A percentile compares a stretch with the other conserved stretches of the same genome.
These are phyloP conservation scores for Lamprologus tigripictilis DNA, from an alignment of 2,113 vertebrate species.

Conservation along the genomic window DNA sequence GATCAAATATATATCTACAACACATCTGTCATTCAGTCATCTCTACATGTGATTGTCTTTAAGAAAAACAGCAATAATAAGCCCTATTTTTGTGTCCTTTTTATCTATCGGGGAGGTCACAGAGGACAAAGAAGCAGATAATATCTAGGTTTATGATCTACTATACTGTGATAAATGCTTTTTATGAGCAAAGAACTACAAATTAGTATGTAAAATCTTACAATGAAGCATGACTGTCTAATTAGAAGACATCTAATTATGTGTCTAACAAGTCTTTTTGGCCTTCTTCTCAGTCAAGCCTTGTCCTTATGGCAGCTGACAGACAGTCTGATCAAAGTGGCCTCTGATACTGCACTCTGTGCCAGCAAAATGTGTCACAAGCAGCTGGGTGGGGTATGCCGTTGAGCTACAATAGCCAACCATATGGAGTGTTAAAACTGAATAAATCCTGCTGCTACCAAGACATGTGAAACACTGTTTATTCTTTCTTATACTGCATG, in stretches of 20 bases:
- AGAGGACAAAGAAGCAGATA: background rate
- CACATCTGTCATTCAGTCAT: background rate
- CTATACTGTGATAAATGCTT: background rate
- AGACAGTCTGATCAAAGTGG: constrained; percentile 50
- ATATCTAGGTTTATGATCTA: background rate
- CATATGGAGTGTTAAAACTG: constrained; percentile 76
- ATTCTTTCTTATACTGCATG: background rate
- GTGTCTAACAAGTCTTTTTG: constrained; percentile 30
- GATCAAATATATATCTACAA: background rate
- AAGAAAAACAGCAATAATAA: background rate
- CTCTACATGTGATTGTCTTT: background rate
- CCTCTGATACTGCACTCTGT: constrained; percentile 44
- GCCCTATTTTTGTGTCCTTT: background rate
- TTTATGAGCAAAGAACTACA: background rate
- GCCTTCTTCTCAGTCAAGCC: constrained; percentile 23
- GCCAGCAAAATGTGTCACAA: constrained; percentile 79
- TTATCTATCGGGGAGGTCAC: background rate
- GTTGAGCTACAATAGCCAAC: constrained; percentile 68
- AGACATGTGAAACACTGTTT: background rate
- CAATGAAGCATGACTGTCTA: background rate
- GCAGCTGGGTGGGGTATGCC: constrained; percentile 77
- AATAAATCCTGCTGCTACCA: constrained; percentile 55
- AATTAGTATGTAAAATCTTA: background rate
- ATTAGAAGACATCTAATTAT: constrained; percentile 22
- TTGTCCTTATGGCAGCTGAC: constrained; percentile 56